Base-by-base conservation (phyloP, 2,113 vertebrate genomes). In the Istiophorus platypterus region DNA sequence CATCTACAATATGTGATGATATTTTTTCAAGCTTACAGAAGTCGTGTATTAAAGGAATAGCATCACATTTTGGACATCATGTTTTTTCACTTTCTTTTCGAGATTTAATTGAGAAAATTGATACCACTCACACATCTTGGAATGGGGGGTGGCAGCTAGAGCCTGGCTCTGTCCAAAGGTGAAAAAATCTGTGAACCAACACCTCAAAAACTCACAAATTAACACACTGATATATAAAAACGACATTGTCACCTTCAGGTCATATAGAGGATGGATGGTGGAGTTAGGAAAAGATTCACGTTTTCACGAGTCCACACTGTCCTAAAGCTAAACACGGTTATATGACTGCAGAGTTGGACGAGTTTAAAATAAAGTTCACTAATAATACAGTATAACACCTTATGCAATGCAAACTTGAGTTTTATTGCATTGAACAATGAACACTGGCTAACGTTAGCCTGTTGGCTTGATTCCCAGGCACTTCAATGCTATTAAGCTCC, bases 1-100 rank as follows among this genome's bases (percentile, higher is more conserved):
- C 31, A 17, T 66, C 66, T 67, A 65, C 3, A 34, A 6, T 34
- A 34, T 62, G 61, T 57, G 42, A 76, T 72, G 74, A 73, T 76
- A 73, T 75, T 81, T 78, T 64, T 54, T 66, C 24, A 56, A 71
- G 67, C 39, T 41, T 74, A 49, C 31, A 27, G 7, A 68, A 39
- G 11, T 22, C 22, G 34, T 58, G 57, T 42, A 41, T 70, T 42
- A 51, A 70, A 5, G 49, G 29, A 61, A 18, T 29, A 59, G 14
- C 26, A 24, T 7, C 3, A 31, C 57, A 58, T 45, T 54, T 64
- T 45, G 65, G 24, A 54, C 41, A 26, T n/a, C 24, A 7, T 42
- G 8, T 24, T 27, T 41, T 20, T 37, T 26, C 12, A 37, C 27
- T 68, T 51, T 31, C 13, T 34, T 37, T 20, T 29, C 1, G 3